Evolutionary conservation across 92 coral and sea anemone species (phyloP), one percentile per base, ranked within the genome.

Genomic region (Phenganax marumi): DNA sequence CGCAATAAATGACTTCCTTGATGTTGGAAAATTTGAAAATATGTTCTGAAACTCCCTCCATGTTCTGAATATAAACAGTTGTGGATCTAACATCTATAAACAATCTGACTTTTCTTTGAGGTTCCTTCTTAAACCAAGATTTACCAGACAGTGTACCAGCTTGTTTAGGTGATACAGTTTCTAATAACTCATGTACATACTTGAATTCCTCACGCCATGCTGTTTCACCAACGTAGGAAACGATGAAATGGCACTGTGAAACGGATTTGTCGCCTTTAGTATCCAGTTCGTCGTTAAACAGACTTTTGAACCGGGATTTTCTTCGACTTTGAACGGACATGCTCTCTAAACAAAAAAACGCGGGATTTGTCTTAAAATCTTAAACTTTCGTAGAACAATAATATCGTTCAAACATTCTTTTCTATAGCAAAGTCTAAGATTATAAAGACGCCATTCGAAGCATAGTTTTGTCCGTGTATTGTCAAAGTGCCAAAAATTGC

Each of bases 1-100:
- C 81, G 25, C 81, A 23, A 49, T 76, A 76, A 50, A 76, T 76
- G 11, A 76, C 68, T 56, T 76, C 81, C 21, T 56, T 76, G 19
- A 76, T 76, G 16, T 76, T 57, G 26, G 68, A 76, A 7, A 76
- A 39, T 0, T 57, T 12, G 14, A 76, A 76, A 50, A 50, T n/a
- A 47, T 26, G 0, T 48, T 54, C 65, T 12, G 48, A 1, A 18
- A 22, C 53, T 57, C 50, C 52, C n/a, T 50, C 68, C 23, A 18
- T 56, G 68, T 76, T 23, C 12, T 76, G 56, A 25, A 54, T 54
- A 76, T 19, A 39, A 3, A 76, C 69, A 57, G 50, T 46, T 50
- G 23, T 62, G 10, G 52, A 58, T 54, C 68, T 19, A 23, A 76
- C 68, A 23, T 76, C 81, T 12, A 76, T 24, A 52, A 76, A 54